Percentiles rank a stretch among this genome's conserved stretches.
Conservation (phyloP, 2,888 invertebrate genomes). For the Emmelina monodactyla region DNA sequence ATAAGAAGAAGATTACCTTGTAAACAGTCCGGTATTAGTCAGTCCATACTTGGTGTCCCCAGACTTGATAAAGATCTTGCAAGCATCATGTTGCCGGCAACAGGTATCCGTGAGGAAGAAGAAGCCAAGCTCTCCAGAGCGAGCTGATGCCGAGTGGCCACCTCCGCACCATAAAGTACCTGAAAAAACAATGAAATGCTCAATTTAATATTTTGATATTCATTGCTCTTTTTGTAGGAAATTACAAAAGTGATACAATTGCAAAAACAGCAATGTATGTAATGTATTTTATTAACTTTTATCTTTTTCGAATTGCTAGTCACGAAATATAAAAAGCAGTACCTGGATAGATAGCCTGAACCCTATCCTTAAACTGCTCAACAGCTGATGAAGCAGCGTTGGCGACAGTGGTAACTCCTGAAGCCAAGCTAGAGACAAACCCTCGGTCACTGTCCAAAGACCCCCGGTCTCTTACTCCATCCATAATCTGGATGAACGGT, state of each 20-base stretch:
- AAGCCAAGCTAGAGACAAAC: constrained; percentile 51
- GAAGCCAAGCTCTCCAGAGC: constrained; percentile 68
- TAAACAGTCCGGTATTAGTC: constrained; percentile 71
- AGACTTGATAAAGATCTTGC: constrained; percentile 65
- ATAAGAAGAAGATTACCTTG: constrained; percentile 48
- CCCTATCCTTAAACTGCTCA: constrained; percentile 57
- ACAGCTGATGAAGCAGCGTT: constrained; percentile 44
- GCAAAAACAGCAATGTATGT: no score
- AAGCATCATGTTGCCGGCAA: constrained; percentile 75
- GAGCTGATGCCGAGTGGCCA: constrained; percentile 67
- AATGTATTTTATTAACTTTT: no score
- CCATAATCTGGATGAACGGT: constrained; percentile 67
- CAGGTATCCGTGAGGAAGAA: constrained; percentile 73
- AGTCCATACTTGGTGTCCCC: constrained; percentile 67
- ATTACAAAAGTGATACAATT: no score
- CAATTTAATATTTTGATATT: no score
- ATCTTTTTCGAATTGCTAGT: background rate
- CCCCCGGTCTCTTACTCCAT: constrained; percentile 60
- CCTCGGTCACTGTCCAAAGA: constrained; percentile 70
- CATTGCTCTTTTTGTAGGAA: no score
- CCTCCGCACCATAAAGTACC: constrained; percentile 81
- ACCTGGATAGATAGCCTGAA: constrained; percentile 68
- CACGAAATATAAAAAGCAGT: constrained; percentile 5
- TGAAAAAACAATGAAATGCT: constrained; percentile 25
- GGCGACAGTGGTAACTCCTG: constrained; percentile 47